A percentile compares a stretch with the other conserved stretches of the same genome.
Evolutionary conservation across 2,888 invertebrate species (phyloP).

Genomic region (Ornithoptera priamus): DNA sequence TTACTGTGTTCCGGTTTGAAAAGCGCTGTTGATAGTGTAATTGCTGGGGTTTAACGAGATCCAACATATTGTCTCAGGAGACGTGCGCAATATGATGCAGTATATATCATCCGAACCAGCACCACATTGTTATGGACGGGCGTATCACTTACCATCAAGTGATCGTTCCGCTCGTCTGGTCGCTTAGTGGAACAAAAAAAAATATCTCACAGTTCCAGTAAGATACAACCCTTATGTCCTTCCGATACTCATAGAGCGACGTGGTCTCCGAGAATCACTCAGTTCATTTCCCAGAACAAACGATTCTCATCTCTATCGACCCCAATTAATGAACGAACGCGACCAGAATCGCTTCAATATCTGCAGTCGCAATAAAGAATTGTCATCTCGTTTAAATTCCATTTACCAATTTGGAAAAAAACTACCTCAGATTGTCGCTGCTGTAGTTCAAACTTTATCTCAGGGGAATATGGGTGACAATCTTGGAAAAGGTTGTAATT

Average conservation of each 20-base stretch:
- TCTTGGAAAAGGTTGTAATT: constrained; percentile 66
- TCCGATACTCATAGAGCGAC: constrained; percentile 31
- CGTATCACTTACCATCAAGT: no score
- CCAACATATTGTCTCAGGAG: no score
- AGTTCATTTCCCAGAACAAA: constrained; percentile 45
- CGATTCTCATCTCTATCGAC: constrained; percentile 58
- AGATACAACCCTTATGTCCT: constrained; percentile 40
- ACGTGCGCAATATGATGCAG: no score
- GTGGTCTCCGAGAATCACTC: constrained; percentile 51
- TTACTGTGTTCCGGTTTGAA: no score
- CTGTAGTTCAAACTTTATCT: constrained; percentile 54
- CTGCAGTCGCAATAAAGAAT: constrained; percentile 58
- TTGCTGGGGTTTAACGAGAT: no score
- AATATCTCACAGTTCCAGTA: constrained; percentile 38
- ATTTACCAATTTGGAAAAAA: constrained; percentile 54
- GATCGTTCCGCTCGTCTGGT: no score
- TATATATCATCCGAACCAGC: no score
- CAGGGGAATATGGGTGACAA: constrained; percentile 60
- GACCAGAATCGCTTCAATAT: constrained; percentile 50
- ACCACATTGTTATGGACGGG: no score
- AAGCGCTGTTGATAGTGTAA: no score
- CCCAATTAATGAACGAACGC: constrained; percentile 52
- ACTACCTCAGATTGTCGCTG: constrained; percentile 38
- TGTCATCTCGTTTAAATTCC: constrained; percentile 74
- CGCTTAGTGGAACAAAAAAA: not conserved